Base-by-base conservation (phyloP, 2,888 invertebrate species). In the Drosophila mettleri region DNA sequence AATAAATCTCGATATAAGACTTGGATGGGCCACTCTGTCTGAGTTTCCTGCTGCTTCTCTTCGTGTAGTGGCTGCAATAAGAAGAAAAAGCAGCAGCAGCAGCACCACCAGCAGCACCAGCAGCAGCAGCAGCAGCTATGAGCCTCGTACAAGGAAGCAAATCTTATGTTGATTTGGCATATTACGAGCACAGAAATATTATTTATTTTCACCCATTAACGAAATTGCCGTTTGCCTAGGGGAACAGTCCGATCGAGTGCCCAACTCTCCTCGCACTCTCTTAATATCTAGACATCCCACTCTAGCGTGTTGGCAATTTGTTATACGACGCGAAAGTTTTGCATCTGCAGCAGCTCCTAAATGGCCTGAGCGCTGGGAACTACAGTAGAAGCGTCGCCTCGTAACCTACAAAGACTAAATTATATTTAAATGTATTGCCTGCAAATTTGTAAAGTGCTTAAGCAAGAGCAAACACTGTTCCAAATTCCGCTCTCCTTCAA, bases 171-270 rank as follows among this genome's bases (percentile, higher is more conserved):
- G 74, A 79, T 76, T 83, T 70, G 81, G 54, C 74, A 62, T 73
- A 80, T 78, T 80, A 78, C 68, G 68, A 78, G 65, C 78, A 69
- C 58, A 62, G 67, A 85, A 82, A 78, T 86, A 80, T 85, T 82
- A 82, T 84, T 86, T 79, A 86, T 86, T 86, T 86, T 82, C 80
- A 78, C 77, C 80, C 79, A 86, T 86, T 86, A 85, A 73, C 55
- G 51, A 74, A 86, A 86, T 81, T 79, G 70, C 69, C 61, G 53
- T 62, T 61, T 70, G 73, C 78, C 77, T 49, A 51, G 54, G 72
- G 72, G 62, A 63, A 52, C 41, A 67, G 36, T 39, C 20, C 59
- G 52, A 48, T 38, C 53, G 41, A 49, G 57, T 7, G 10, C 52
- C 12, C 45, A 27, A 16, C 22, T 10, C 33, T 16, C 22, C 20